A percentile compares a stretch with the other conserved stretches of the same genome.
These are phyloP conservation scores for Corythaeola cristata DNA, from an alignment of 2,113 vertebrate genomes.

Conservation along the genomic window DNA sequence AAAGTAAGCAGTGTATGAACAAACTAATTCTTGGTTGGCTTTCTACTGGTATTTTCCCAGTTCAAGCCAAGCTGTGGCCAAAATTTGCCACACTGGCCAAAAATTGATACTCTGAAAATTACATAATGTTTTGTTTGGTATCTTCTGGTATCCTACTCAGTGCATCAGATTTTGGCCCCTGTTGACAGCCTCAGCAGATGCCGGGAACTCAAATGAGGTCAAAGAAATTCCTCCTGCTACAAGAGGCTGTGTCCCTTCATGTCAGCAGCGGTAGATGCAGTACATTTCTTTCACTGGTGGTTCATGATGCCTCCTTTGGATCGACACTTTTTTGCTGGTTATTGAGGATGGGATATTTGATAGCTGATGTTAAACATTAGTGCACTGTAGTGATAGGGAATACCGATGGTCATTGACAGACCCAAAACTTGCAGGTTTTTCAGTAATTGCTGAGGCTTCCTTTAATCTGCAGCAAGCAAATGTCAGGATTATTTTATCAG, in stretches of 20 bases:
- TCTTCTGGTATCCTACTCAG: not conserved
- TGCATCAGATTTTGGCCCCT: not conserved
- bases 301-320: not conserved
- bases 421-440: not conserved
- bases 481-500: conserved; percentile 33
- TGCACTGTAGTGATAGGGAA: not conserved
- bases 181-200: not conserved
- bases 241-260: not conserved
- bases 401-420: not conserved
- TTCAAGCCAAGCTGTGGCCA: not conserved
- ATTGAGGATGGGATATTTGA: not conserved
- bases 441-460: not conserved
- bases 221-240: not conserved
- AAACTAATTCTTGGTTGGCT: not conserved
- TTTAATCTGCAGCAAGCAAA: conserved; percentile 35
- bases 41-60: not conserved
- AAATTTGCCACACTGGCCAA: not conserved
- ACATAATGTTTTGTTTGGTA: not conserved
- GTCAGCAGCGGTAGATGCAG: not conserved
- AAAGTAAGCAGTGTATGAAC: not conserved
- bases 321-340: not conserved
- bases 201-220: not conserved
- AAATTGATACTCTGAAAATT: not conserved
- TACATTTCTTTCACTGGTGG: not conserved
- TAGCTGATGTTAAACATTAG: not conserved